Percentiles rank a stretch among this genome's conserved stretches.
Conservation (phyloP, 2,113 vertebrate genomes). For the Glaucomys volans region DNA sequence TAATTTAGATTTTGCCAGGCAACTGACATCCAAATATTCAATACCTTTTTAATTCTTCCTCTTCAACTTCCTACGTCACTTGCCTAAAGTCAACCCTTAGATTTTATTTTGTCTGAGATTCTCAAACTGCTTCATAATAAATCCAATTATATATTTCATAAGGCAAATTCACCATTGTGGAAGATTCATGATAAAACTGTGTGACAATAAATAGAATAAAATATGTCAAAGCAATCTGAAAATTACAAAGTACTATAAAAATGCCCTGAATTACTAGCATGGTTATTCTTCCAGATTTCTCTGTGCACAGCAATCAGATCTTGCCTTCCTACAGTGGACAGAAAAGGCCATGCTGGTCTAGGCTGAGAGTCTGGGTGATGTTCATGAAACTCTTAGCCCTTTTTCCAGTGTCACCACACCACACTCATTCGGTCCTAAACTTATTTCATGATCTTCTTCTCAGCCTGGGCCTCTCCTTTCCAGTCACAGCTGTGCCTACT, state of each 20-base stretch:
- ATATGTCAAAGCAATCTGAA: neutral
- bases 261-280: neutral
- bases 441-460: neutral
- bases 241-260: neutral
- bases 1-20: neutral
- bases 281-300: neutral
- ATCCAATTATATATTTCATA: neutral
- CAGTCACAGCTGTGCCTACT: neutral
- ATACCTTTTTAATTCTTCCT: slow-evolving; percentile 7
- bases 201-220: neutral
- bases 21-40: neutral
- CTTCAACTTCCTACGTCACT: neutral
- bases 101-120: neutral
- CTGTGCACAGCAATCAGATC: neutral
- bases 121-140: neutral
- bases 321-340: neutral
- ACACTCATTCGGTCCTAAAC: neutral
- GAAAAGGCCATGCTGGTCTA: neutral
- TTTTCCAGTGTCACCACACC: neutral
- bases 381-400: neutral
- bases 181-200: neutral
- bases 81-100: neutral
- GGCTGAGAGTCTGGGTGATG: neutral
- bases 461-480: neutral
- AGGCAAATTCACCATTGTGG: neutral